phyloP scores from a whole-genome alignment of 2,113 vertebrate genomes.

The Daubentonia madagascariensis region DNA sequence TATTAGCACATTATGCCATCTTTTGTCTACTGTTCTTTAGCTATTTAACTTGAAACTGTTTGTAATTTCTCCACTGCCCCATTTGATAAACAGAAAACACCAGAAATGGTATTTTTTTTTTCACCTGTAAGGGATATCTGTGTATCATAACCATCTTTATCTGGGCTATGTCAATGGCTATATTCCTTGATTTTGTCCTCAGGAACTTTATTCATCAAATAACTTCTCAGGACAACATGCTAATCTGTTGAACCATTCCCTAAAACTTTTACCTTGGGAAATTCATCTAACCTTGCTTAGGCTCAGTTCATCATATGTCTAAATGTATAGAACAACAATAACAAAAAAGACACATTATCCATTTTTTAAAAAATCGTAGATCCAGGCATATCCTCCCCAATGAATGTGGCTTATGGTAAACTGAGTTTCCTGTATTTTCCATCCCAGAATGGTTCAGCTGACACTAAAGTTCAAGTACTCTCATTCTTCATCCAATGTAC shows the following conservation, averaged over 20 bases:
- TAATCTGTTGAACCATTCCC: too few relatives aligned
- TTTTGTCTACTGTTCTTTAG: not conserved
- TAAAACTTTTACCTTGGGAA: not conserved
- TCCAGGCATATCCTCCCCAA: not conserved
- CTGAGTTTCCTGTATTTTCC: not conserved
- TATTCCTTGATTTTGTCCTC: not conserved
- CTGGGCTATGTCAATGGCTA: not conserved
- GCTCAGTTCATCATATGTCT: not conserved
- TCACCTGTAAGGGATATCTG: not conserved
- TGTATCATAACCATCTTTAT: not conserved
- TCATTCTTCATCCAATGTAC: not conserved
- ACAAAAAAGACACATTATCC: not conserved
- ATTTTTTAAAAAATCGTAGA: not conserved
- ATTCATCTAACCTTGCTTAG: not conserved
- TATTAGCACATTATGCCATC: not conserved
- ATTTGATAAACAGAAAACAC: not conserved
- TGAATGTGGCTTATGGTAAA: not conserved
- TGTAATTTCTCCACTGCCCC: not conserved
- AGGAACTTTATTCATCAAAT: not conserved
- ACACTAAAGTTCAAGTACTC: not conserved
- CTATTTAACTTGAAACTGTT: not conserved
- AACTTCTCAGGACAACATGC: not conserved
- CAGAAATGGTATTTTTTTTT: not conserved
- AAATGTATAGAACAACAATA: not conserved
- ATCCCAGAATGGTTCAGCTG: not conserved